phyloP scores from a whole-genome alignment of 2,797 vertebrate species.

The Phrynocephalus guinanensis region DNA sequence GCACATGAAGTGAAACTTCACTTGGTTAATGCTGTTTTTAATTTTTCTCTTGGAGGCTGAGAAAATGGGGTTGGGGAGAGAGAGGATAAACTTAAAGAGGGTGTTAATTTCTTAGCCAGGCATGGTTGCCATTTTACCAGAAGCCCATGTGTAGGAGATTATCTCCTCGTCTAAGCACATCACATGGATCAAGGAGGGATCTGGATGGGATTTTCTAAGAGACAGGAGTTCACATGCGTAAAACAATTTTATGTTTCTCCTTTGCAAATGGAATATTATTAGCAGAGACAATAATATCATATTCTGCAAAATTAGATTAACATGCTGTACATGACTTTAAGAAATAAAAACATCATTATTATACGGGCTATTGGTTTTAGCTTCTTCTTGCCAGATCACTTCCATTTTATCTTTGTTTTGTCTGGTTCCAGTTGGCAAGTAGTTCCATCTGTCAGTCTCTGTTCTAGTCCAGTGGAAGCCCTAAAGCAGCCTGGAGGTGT shows the following conservation, averaged over 20 bases:
- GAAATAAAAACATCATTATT: neutral
- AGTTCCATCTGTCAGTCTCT: neutral
- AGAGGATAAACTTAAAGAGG: slow-evolving; percentile 58
- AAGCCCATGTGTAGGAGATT: slow-evolving; percentile 66
- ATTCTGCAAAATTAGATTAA: slow-evolving; percentile 16
- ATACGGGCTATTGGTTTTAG: neutral
- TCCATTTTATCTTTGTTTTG: slow-evolving; percentile 1
- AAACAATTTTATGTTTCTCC: slow-evolving; percentile 35
- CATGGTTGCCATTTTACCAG: slow-evolving; percentile 64
- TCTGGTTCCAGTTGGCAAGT: neutral
- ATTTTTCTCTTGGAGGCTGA: slow-evolving; percentile 66
- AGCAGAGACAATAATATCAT: neutral
- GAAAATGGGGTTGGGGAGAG: slow-evolving; percentile 47
- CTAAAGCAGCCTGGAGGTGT: neutral
- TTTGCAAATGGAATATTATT: slow-evolving; percentile 26
- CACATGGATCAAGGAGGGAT: slow-evolving; percentile 52
- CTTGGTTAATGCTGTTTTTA: slow-evolving; percentile 62
- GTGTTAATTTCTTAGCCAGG: slow-evolving; percentile 66
- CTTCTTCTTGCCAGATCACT: neutral
- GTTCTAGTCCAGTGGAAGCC: neutral
- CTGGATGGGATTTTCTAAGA: slow-evolving; percentile 29
- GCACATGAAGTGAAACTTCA: slow-evolving; percentile 62
- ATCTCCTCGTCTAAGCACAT: slow-evolving; percentile 49
- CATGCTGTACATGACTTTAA: neutral
- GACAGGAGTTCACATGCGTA: neutral